phyloP scores from a whole-genome alignment of 2,797 vertebrate genomes.

The Crocidura indochinensis region DNA sequence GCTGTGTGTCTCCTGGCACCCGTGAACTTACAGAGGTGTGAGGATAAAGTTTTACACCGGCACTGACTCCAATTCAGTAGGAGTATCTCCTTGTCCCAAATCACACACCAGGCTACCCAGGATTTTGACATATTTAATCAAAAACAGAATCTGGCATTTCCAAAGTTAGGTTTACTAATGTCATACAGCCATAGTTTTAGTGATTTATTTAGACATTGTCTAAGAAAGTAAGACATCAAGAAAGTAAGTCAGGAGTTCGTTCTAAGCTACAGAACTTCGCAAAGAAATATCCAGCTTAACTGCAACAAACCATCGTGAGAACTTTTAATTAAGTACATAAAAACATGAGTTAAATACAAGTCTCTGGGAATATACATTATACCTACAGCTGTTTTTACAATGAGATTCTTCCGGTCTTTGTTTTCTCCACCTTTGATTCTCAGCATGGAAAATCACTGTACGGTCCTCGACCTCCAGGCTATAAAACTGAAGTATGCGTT shows the following conservation, averaged over 20 bases:
- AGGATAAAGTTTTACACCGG: neutral
- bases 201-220: slow-evolving; percentile 74
- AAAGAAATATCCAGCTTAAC: slow-evolving; percentile 82
- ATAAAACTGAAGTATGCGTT: slow-evolving; percentile 94
- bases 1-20: neutral
- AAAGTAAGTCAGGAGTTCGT: slow-evolving; percentile 36
- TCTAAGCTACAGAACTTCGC: slow-evolving; percentile 75
- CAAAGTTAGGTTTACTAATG: slow-evolving; percentile 83
- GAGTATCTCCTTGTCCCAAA: neutral
- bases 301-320: slow-evolving; percentile 69
- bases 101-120: slow-evolving; percentile 10
- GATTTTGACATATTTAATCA: slow-evolving; percentile 79
- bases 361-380: slow-evolving; percentile 81
- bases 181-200: slow-evolving; percentile 79
- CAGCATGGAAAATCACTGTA: slow-evolving; percentile 85
- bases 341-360: slow-evolving; percentile 80
- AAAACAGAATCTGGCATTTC: slow-evolving; percentile 72
- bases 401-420: neutral
- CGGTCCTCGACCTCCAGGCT: slow-evolving; percentile 92
- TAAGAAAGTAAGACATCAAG: slow-evolving; percentile 84
- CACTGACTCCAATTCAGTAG: neutral
- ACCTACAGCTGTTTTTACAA: slow-evolving; percentile 78
- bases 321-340: slow-evolving; percentile 82
- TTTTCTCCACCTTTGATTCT: slow-evolving; percentile 25
- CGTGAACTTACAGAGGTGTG: neutral